These are phyloP conservation scores for Pyrochroa serraticornis DNA, from an alignment of 2,888 invertebrate species.

Conservation along the genomic window DNA sequence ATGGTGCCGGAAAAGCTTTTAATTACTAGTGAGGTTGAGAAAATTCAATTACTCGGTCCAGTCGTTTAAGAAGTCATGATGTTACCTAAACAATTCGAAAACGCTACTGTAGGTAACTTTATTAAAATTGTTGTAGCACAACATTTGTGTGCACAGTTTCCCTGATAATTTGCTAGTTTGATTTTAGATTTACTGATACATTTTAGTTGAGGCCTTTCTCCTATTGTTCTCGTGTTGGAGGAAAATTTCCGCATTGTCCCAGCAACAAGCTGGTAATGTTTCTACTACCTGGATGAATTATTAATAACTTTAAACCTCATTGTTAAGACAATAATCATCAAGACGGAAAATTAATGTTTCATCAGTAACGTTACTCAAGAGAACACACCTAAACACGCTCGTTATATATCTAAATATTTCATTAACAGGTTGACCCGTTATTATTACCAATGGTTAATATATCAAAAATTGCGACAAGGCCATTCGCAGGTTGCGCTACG, in stretches of 20 bases:
- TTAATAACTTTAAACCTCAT: not conserved
- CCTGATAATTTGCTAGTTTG: too few species aligned
- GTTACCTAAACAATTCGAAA: not conserved
- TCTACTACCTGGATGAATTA: not conserved
- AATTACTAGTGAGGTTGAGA: not conserved
- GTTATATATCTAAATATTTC: not conserved
- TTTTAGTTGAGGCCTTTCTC: constrained; percentile 5
- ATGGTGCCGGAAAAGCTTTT: too few species aligned
- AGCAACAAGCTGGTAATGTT: not conserved
- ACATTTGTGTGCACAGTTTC: too few species aligned
- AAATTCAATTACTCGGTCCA: not conserved
- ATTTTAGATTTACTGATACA: not conserved
- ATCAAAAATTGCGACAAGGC: too few species aligned
- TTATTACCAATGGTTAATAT: too few species aligned
- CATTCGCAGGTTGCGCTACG: too few species aligned
- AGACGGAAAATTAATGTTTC: constrained; percentile 7
- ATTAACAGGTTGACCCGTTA: not conserved
- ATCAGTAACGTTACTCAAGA: constrained; percentile 2
- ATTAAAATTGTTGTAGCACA: not conserved
- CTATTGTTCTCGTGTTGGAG: constrained; percentile 4
- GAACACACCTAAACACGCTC: not conserved
- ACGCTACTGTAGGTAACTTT: not conserved
- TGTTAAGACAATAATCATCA: not conserved
- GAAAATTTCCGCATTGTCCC: constrained; percentile 1
- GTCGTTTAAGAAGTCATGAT: not conserved